These are phyloP conservation scores for Steatornis caripensis DNA, from an alignment of 2,113 vertebrate species.

Conservation along the genomic window DNA sequence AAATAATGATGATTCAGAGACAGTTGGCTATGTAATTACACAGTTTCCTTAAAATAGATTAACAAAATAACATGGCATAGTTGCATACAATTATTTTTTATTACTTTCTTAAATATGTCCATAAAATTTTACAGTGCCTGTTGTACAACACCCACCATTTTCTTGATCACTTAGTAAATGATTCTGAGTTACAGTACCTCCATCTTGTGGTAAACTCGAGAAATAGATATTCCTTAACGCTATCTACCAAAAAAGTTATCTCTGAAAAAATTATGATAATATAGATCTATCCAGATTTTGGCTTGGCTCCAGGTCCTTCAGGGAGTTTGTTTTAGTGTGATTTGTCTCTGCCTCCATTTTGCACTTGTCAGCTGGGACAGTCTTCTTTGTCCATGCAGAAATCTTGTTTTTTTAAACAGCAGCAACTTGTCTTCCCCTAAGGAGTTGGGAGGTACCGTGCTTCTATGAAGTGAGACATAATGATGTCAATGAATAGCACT, in stretches of 20 bases:
- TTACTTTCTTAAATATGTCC: not conserved
- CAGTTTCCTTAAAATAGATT: not conserved
- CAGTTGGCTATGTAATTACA: not conserved
- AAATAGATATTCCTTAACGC: not conserved
- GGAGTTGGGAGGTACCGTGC: not conserved
- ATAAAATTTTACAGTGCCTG: not conserved
- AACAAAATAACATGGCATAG: not conserved
- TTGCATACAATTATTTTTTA: not conserved
- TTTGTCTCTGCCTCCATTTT: not conserved
- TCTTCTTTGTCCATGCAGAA: not conserved
- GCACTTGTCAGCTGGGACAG: not conserved
- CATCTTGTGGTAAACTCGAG: slow-evolving; percentile 52
- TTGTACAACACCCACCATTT: not conserved
- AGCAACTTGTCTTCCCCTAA: not conserved
- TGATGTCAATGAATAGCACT: not conserved
- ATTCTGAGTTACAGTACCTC: slow-evolving; percentile 51
- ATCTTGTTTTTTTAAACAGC: not conserved
- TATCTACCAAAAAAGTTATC: not conserved
- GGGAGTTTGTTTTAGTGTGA: not conserved
- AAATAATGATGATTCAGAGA: not conserved
- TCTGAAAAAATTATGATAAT: not conserved
- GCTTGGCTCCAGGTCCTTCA: not conserved
- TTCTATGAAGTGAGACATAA: not conserved
- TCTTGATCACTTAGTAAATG: not conserved
- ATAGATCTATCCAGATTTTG: not conserved